Percentiles rank a stretch among this genome's conserved stretches.
phyloP scores from a whole-genome alignment of 1,140 invertebrate species.

The Oncopeltus fasciatus region DNA sequence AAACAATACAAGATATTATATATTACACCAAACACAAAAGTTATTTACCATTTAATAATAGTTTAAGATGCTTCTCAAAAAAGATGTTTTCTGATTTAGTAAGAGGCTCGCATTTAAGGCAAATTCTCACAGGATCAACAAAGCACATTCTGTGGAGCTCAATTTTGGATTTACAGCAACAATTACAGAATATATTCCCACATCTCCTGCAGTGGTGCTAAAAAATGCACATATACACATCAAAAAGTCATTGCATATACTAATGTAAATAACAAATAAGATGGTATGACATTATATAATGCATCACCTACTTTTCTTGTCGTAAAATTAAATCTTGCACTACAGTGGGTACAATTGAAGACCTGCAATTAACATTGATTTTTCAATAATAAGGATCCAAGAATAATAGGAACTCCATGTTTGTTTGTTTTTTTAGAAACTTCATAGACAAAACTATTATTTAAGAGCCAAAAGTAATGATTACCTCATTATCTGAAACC shows the following conservation, averaged over 20 bases:
- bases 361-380: slow-evolving; percentile 29
- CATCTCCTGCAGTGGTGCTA: slow-evolving; percentile 44
- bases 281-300: slow-evolving; percentile 8
- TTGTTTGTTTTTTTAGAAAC: not conserved
- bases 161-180: slow-evolving; percentile 33
- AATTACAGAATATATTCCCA: slow-evolving; percentile 36
- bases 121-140: slow-evolving; percentile 39
- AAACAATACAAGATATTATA: too few relatives aligned
- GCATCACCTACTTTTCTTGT: slow-evolving; percentile 32
- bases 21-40: too few relatives aligned
- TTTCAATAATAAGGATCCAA: not conserved
- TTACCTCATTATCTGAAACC: slow-evolving; percentile 30
- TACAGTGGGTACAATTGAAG: slow-evolving; percentile 30
- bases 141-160: slow-evolving; percentile 38
- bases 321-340: slow-evolving; percentile 34
- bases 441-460: not conserved
- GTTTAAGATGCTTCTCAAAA: slow-evolving; percentile 37
- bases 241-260: slow-evolving; percentile 10
- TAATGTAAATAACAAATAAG: not conserved
- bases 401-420: not conserved
- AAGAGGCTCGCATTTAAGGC: slow-evolving; percentile 30
- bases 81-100: slow-evolving; percentile 38
- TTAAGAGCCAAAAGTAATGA: not conserved
- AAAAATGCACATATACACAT: not conserved
- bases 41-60: slow-evolving; percentile 30